These are phyloP conservation scores for Mesocricetus auratus DNA, from an alignment of 2,113 vertebrate genomes.

Conservation along the genomic window DNA sequence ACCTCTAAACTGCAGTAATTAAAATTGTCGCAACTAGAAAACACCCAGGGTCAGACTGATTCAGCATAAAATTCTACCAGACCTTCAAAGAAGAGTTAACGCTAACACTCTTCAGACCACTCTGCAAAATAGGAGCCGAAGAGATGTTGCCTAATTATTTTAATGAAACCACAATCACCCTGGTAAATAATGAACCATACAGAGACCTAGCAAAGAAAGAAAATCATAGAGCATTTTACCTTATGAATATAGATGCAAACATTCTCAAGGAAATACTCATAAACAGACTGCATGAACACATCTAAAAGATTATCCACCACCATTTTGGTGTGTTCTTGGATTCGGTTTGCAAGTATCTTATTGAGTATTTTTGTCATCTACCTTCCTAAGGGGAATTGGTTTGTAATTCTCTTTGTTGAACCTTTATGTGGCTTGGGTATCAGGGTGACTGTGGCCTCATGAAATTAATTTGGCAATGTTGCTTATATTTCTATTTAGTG, in stretches of 20 bases:
- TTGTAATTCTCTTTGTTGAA: background rate
- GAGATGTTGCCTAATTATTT: background rate
- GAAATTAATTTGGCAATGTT: background rate
- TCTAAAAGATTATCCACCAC: background rate
- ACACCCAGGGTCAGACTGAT: background rate
- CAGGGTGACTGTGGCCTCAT: background rate
- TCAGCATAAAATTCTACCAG: background rate
- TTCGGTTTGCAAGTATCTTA: background rate
- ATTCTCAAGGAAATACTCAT: background rate
- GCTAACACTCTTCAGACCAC: background rate
- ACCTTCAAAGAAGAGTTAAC: background rate
- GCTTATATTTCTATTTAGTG: background rate
- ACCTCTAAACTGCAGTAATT: background rate
- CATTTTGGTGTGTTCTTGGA: background rate
- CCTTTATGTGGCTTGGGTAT: background rate
- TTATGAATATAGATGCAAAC: background rate
- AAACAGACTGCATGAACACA: too few species aligned
- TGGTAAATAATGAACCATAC: background rate
- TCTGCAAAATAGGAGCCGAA: background rate
- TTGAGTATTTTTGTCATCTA: background rate
- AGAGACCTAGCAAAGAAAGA: background rate
- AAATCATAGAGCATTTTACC: background rate
- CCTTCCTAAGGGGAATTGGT: background rate
- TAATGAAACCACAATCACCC: too few species aligned
- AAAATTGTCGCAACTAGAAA: background rate